phyloP scores from a whole-genome alignment of 2,113 vertebrate species.

The Callionymus lyra region DNA sequence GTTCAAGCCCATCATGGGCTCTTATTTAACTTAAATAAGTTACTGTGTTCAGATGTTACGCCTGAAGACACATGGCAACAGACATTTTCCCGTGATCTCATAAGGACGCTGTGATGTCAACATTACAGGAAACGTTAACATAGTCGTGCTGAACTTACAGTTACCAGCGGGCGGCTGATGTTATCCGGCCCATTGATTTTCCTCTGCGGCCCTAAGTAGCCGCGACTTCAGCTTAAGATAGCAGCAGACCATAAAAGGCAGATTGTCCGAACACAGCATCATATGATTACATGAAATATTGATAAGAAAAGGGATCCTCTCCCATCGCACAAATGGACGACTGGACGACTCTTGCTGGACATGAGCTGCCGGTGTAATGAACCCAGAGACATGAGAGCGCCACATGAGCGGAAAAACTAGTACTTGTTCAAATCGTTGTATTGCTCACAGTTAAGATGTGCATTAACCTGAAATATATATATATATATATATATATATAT shows the following conservation, averaged over 20 bases:
- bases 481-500: no score
- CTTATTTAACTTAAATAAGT: no score
- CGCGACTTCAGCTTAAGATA: conserved; percentile 58
- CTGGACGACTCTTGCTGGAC: conserved; percentile 28
- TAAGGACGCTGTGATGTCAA: conserved; percentile 53
- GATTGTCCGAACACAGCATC: conserved; percentile 55
- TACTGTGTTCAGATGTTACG: conserved; percentile 1
- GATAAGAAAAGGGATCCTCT: conserved; percentile 57
- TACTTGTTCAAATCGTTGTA: no score
- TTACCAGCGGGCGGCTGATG: conserved; percentile 55
- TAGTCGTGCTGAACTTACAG: conserved; percentile 58
- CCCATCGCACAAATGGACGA: conserved; percentile 52
- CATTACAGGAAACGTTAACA: conserved; percentile 61
- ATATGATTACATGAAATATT: conserved; percentile 63
- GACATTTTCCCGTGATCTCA: conserved; percentile 32
- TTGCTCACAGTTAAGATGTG: no score
- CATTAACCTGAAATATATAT: no score
- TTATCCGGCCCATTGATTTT: conserved; percentile 59
- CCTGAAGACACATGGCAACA: conserved; percentile 11
- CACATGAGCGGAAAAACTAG: no score
- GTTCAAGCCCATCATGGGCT: conserved; percentile 10
- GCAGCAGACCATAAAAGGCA: conserved; percentile 53
- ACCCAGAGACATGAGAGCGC: conserved; percentile 12
- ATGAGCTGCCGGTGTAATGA: conserved; percentile 21
- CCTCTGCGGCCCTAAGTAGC: conserved; percentile 53